A percentile compares a stretch with the other conserved stretches of the same genome.
Conservation (phyloP, 2,888 invertebrate species). For the Drosophila borborema region DNA sequence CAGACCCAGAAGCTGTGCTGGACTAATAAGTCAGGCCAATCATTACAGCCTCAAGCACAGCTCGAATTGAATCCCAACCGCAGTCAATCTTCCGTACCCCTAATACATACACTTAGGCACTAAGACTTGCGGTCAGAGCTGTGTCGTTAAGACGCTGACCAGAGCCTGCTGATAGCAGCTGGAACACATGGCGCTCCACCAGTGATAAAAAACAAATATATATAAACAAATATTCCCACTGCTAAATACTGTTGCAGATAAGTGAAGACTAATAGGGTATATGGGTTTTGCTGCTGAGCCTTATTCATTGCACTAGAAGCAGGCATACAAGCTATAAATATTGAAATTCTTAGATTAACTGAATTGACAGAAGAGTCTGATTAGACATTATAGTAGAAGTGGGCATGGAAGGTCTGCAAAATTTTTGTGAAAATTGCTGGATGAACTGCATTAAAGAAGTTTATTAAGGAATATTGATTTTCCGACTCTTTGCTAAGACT, state of each 20-base stretch:
- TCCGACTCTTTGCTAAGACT: not conserved
- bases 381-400: not conserved
- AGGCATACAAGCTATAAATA: not conserved
- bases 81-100: slow-evolving; percentile 10
- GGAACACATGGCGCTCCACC: slow-evolving; percentile 42
- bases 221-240: not conserved
- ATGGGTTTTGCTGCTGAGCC: not conserved
- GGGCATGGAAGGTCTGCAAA: not conserved
- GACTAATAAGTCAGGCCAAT: slow-evolving; percentile 38
- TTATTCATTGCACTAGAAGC: not conserved
- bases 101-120: slow-evolving; percentile 44
- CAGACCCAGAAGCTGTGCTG: slow-evolving; percentile 33
- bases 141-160: not conserved
- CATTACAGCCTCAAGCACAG: slow-evolving; percentile 3
- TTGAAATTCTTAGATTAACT: not conserved
- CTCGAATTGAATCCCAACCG: slow-evolving; percentile 30
- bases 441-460: no score
- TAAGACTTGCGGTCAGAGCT: slow-evolving; percentile 46
- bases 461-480: not conserved
- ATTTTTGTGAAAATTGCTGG: no score
- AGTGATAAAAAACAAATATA: slow-evolving; percentile 27
- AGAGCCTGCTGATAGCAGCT: slow-evolving; percentile 39
- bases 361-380: no score
- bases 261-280: not conserved
- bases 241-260: slow-evolving; percentile 7